Conservation (phyloP, 2,797 vertebrate species). For the Anguilla pacifica region DNA sequence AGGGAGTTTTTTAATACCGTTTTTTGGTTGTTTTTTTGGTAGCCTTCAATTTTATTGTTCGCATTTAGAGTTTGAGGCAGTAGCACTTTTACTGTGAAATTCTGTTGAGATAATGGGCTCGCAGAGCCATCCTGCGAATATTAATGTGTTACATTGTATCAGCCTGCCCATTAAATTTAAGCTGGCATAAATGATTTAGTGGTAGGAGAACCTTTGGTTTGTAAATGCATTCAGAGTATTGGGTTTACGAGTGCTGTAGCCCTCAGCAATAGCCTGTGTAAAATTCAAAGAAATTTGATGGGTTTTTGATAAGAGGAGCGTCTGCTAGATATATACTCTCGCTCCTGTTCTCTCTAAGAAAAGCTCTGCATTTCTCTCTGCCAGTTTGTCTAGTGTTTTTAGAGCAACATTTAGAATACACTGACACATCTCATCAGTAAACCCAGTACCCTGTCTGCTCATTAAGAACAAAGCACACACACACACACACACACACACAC, state of each 20-base stretch:
- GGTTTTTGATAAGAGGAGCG: slow-evolving; percentile 1
- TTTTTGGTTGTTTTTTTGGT: background rate
- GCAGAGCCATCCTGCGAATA: background rate
- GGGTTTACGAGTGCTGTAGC: background rate
- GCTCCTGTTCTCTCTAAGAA: slow-evolving; percentile 28
- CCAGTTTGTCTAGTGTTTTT: slow-evolving; percentile 11
- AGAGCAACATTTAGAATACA: background rate
- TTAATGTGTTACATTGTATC: slow-evolving; percentile 3
- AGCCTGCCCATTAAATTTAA: background rate
- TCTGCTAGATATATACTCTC: slow-evolving; percentile 35
- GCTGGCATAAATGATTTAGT: background rate
- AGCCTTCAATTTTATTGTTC: background rate
- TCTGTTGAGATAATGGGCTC: background rate
- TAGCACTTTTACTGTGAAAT: background rate
- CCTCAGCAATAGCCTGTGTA: background rate
- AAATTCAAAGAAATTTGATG: slow-evolving; percentile 1
- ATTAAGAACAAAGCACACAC: background rate
- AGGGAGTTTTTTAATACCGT: background rate
- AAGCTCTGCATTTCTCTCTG: slow-evolving; percentile 16
- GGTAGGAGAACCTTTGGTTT: background rate
- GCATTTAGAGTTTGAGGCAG: background rate
- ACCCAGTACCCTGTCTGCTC: background rate
- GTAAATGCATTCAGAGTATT: background rate
- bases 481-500: background rate
- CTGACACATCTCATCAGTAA: background rate